Base-by-base conservation (phyloP, 2,113 vertebrate genomes). In the Cyphotilapia sp. region DNA sequence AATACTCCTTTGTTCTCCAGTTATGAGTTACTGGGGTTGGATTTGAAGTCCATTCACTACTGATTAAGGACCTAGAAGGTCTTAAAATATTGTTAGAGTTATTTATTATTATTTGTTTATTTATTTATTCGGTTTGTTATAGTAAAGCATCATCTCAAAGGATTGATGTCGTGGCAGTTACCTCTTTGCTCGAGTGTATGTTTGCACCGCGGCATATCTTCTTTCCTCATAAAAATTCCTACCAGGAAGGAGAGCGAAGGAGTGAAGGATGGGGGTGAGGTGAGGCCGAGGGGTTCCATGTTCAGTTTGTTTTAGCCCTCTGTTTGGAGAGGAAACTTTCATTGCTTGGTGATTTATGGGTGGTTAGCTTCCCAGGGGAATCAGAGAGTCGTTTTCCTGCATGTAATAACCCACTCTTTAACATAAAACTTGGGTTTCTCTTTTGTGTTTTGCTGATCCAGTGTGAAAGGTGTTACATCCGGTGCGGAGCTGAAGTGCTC, bases 311-410 rank as follows among this genome's bases (percentile, higher is more conserved):
- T 94, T 95, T 94, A 94, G 90, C 89, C 91, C 93, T 88, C 92
- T 93, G 91, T 94, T 95, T 95, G 90, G 89, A 94, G 90, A 94
- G 93, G 92, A 95, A 94, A 94, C 95, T 95, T 95, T 96, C 93
- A 95, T 96, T 96, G 92, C 94, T 92, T 89, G 87, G 91, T 95
- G 95, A 96, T 96, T 95, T 96, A 96, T 94, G 89, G 91, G 83
- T 87, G 86, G 84, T 92, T 84, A 54, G 85, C 90, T 84, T 93
- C 93, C 87, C 93, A 17, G 35, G 35, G 92, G 94, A 93, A 94
- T 88, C 83, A 85, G 74, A 95, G 89, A 88, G 89, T 89, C 85
- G 27, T 89, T 95, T 95, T 92, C 92, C 90, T 92, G 83, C 84
- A 85, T 93, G 87, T 94, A 91, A 94, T 91, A 93, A 92, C 85